A percentile compares a stretch with the other conserved stretches of the same genome.
Conservation (phyloP, 1,140 invertebrate genomes). For the Bombus difficillimus region DNA sequence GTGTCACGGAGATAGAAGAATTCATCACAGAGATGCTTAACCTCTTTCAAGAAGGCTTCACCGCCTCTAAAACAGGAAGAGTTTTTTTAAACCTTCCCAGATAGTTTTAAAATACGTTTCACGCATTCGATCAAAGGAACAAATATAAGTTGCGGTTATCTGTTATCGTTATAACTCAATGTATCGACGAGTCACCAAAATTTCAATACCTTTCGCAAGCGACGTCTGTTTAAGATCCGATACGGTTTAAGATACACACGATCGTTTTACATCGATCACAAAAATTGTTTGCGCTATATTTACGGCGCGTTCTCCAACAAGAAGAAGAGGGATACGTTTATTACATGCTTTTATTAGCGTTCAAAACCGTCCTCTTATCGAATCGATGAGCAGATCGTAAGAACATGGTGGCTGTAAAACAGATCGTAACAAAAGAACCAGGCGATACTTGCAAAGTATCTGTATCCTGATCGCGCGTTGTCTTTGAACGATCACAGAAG, state of each 20-base stretch:
- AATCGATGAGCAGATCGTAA: neutral
- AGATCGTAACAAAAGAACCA: conserved; percentile 12
- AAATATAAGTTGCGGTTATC: too few relatives aligned
- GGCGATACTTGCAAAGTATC: neutral
- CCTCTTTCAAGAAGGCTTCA: too few relatives aligned
- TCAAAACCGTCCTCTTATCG: neutral
- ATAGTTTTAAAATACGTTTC: too few relatives aligned
- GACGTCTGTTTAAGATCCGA: neutral
- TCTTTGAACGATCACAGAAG: neutral
- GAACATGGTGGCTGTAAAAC: conserved; percentile 17
- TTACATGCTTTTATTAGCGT: neutral
- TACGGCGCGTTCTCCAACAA: neutral
- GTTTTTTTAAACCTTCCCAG: too few relatives aligned
- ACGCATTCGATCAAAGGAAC: too few relatives aligned
- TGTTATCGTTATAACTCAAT: too few relatives aligned
- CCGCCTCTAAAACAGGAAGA: too few relatives aligned
- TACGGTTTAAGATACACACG: too few relatives aligned
- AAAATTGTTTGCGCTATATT: conserved; percentile 24
- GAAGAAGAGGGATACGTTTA: neutral
- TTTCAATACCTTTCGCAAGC: neutral
- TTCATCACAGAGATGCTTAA: neutral
- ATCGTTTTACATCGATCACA: neutral
- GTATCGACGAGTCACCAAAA: neutral
- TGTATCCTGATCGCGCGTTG: neutral
- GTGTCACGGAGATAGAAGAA: neutral